Evolutionary conservation across 2,113 vertebrate species (phyloP), one percentile per base, ranked within the genome.

Genomic region (Genyomyrus donnyi): DNA sequence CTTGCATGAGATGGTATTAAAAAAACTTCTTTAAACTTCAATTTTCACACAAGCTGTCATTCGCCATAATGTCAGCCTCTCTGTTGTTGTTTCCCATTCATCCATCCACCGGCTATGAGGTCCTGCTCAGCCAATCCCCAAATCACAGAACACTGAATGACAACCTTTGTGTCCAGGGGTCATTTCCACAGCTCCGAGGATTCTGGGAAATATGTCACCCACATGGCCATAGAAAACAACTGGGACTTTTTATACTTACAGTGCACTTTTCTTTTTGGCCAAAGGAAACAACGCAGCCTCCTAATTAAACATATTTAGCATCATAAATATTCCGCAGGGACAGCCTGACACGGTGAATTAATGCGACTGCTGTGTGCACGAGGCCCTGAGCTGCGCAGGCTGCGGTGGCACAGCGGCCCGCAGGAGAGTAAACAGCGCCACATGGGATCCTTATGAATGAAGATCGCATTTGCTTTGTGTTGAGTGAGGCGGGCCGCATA

Each of bases 281-380:
- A 93, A 94, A 94, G 93, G 94, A 90, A 27, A 92, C 45, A 93
- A 91, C 90, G 88, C 91, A 80, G 91, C 91, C 15, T 91, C 89
- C 94, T 96, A 96, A 96, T 96, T 96, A 96, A 96, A 96, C 95
- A 93, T 95, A 95, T 95, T 96, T 96, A 96, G 95, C 94, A 95
- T 95, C 94, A 95, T 96, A 96, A 95, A 96, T 96, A 96, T 95
- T 95, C 94, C 93, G 93, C 91, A 91, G 94, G 95, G 96, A 96
- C 95, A 95, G 92, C 94, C 94, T 95, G 96, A 56, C 88, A 45
- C 10, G 5, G 31, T 80, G 88, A 56, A 84, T 89, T 89, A 56
- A 83, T 84, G 88, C 10, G 15, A 9, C 49, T 39, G 27, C n/a
- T 24, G 21, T 24, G 21, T 3, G 2, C 66, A 24, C 17, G 5